These are phyloP conservation scores for Synanthedon formicaeformis DNA, from an alignment of 2,888 invertebrate species.

Conservation along the genomic window DNA sequence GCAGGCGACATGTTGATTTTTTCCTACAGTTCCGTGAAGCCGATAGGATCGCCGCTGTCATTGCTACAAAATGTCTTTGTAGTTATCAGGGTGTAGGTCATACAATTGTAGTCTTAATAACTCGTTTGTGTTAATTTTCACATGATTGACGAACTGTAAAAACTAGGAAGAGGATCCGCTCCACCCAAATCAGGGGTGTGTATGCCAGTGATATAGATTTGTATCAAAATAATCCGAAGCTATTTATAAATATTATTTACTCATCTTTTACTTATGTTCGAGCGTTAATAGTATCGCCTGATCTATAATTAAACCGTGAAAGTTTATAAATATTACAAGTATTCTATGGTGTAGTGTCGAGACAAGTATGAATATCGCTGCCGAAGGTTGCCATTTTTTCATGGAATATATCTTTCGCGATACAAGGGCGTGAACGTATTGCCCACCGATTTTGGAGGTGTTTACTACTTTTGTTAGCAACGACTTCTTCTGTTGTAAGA, in stretches of 20 bases:
- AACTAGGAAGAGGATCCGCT: constrained; percentile 59
- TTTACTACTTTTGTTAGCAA: not conserved
- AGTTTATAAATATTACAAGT: constrained; percentile 69
- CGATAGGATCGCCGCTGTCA: constrained; percentile 69
- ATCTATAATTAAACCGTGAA: constrained; percentile 67
- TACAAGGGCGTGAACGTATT: constrained; percentile 47
- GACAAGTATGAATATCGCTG: constrained; percentile 48
- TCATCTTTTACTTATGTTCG: constrained; percentile 70
- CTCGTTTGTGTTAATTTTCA: constrained; percentile 59
- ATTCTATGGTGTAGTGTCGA: constrained; percentile 55
- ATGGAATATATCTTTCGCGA: constrained; percentile 52
- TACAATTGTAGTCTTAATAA: constrained; percentile 58
- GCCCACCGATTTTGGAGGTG: constrained; percentile 7
- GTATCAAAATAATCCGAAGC: constrained; percentile 70
- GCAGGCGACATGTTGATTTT: constrained; percentile 69
- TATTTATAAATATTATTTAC: constrained; percentile 73
- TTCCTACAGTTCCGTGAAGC: constrained; percentile 69
- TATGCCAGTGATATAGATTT: constrained; percentile 66
- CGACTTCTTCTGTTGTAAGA: too few relatives aligned
- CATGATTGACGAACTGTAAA: constrained; percentile 48
- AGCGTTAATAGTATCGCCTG: constrained; percentile 69
- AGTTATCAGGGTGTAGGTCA: constrained; percentile 70
- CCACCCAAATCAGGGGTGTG: constrained; percentile 68
- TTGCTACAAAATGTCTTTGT: constrained; percentile 70
- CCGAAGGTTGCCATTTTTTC: constrained; percentile 68